These are phyloP conservation scores for Taenioides sp. DNA, from an alignment of 2,797 vertebrate genomes.

Conservation along the genomic window DNA sequence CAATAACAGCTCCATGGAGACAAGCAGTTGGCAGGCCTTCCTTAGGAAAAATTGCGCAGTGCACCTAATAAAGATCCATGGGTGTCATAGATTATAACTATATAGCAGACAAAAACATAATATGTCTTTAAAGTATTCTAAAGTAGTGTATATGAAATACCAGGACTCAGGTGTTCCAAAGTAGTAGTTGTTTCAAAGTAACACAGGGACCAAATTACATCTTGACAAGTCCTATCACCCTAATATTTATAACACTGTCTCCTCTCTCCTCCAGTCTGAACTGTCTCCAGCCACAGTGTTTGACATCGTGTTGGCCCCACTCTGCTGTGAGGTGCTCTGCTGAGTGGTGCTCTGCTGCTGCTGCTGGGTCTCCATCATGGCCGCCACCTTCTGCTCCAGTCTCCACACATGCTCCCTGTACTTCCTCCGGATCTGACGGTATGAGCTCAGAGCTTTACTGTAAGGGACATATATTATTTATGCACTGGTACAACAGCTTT, in stretches of 20 bases:
- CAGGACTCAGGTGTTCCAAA: background rate
- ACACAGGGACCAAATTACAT: background rate
- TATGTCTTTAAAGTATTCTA: background rate
- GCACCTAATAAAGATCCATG: too few species aligned
- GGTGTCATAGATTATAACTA: too few species aligned
- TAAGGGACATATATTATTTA: background rate
- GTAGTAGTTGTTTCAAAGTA: background rate
- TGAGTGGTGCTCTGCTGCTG: background rate
- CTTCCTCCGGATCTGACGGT: constrained; percentile 82
- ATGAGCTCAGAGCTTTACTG: constrained; percentile 83
- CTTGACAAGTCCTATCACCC: background rate
- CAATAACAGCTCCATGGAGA: too few species aligned
- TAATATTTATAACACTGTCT: constrained; percentile 75
- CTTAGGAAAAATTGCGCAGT: too few species aligned
- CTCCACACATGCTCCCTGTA: constrained; percentile 83
- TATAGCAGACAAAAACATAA: background rate
- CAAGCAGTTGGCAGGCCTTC: too few species aligned
- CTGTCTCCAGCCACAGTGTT: constrained; percentile 49
- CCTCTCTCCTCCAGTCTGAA: constrained; percentile 73
- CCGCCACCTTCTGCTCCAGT: constrained; percentile 79
- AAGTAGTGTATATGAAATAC: background rate
- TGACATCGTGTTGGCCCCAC: constrained; percentile 48
- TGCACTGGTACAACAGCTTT: too few species aligned
- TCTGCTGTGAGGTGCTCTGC: constrained; percentile 41
- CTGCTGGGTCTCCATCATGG: constrained; percentile 77